Percentiles rank a stretch among this genome's conserved stretches.
Evolutionary conservation across 2,888 invertebrate species (phyloP).

Genomic region (Cephonodes hylas): DNA sequence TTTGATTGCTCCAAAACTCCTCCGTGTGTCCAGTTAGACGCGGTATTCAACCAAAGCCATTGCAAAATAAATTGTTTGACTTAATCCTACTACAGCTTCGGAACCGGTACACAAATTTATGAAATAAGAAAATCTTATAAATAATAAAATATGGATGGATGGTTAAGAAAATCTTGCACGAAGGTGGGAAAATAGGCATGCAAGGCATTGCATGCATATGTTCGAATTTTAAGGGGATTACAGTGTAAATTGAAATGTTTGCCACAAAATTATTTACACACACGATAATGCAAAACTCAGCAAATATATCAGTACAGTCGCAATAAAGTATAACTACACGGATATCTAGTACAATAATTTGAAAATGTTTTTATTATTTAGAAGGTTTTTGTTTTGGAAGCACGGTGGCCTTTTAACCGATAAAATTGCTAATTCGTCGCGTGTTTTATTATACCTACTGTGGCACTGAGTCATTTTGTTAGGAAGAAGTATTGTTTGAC

Average conservation of each 20-base stretch:
- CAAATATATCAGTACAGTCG: neutral
- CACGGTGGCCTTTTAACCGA: neutral
- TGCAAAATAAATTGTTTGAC: too few species aligned
- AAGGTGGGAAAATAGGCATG: too few species aligned
- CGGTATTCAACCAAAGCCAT: too few species aligned
- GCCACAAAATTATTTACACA: neutral
- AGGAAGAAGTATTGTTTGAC: constrained; percentile 1
- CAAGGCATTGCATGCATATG: neutral
- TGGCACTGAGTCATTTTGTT: neutral
- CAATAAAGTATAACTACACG: neutral
- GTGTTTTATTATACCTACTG: neutral
- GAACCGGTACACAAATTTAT: too few species aligned
- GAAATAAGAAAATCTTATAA: too few species aligned
- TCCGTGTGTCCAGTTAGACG: too few species aligned
- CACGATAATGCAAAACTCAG: neutral
- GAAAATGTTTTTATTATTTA: neutral
- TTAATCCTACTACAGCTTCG: too few species aligned
- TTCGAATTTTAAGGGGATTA: neutral
- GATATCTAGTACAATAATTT: neutral
- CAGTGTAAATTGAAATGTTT: neutral
- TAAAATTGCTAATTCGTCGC: constrained; percentile 4
- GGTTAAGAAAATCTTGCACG: neutral
- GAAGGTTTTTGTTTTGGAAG: neutral
- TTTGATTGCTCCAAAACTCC: too few species aligned
- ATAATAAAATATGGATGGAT: too few species aligned